Base-by-base conservation (phyloP, 2,888 invertebrate genomes). In the Alcis repandata region DNA sequence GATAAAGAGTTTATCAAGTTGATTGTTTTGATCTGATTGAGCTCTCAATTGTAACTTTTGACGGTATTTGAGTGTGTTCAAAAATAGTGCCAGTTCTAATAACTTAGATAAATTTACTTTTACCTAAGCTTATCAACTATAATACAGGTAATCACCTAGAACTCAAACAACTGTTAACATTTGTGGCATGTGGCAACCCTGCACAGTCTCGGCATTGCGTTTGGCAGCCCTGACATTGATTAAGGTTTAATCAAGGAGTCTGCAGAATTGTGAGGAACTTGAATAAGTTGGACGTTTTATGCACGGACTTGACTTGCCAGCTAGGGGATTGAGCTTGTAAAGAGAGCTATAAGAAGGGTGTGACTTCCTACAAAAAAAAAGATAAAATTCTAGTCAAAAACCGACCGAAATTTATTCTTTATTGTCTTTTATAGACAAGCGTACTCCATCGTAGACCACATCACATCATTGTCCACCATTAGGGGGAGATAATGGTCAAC, bases 171-270 rank as follows among this genome's bases (percentile, higher is more conserved):
- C 10, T 48, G 19, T 40, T 41, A 69, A 45, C 40, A 45, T 40
- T n/a, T 17, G 49, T 43, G 59, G 64, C 27, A 51, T 52, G 59
- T 51, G 54, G 56, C 54, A 59, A 27, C 60, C 60, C 54, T 63
- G 41, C 51, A 60, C 45, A 65, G 52, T 19, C 59, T 67, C 49
- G 38, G 7, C 36, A 33, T 33, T 68, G 69, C 67, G 70, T 74
- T 67, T 76, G 72, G 66, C 69, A 74, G 69, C 71, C 71, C 67
- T 69, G 69, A 74, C 66, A 63, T 77, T 82, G 77, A 80, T 81
- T 79, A 78, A 74, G 73, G 61, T 72, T 72, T 74, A 77, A 77
- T 79, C 73, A 77, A 64, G 54, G 54, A 62, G 53, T 68, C 58
- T 59, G 57, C 65, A 63, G 68, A 75, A 73, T 68, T 63, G 51